These are phyloP conservation scores for Hydrophis major DNA, from an alignment of 2,797 vertebrate species.

Conservation along the genomic window DNA sequence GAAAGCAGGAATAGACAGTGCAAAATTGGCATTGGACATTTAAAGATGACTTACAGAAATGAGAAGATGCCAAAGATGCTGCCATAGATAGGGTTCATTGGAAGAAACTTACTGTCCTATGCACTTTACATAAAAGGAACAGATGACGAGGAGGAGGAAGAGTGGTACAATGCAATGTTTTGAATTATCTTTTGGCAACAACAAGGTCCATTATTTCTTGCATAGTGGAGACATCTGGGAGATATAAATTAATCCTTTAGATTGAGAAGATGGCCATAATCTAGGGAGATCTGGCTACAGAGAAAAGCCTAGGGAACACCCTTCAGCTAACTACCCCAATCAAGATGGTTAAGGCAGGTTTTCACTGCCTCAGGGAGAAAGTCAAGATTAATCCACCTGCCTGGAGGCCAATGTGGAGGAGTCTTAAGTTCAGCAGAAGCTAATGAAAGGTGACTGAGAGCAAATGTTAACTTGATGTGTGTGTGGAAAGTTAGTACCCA, in stretches of 20 bases:
- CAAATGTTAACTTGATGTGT: no score
- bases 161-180: not conserved
- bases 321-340: not conserved
- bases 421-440: not conserved
- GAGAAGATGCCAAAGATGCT: not conserved
- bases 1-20: not conserved
- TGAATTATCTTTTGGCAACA: not conserved
- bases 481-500: no score
- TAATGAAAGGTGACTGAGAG: not conserved
- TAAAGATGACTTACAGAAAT: not conserved
- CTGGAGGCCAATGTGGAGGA: not conserved
- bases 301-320: not conserved
- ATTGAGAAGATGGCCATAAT: not conserved
- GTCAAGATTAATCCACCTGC: not conserved
- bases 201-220: not conserved
- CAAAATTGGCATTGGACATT: not conserved
- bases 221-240: not conserved
- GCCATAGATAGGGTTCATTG: not conserved
- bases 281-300: not conserved
- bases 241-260: not conserved
- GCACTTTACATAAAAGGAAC: not conserved
- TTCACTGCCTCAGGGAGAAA: constrained; percentile 4
- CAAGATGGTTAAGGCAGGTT: not conserved
- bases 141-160: not conserved
- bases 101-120: not conserved